These are phyloP conservation scores for Prorops nasuta DNA, from an alignment of 1,140 invertebrate species.

Conservation along the genomic window DNA sequence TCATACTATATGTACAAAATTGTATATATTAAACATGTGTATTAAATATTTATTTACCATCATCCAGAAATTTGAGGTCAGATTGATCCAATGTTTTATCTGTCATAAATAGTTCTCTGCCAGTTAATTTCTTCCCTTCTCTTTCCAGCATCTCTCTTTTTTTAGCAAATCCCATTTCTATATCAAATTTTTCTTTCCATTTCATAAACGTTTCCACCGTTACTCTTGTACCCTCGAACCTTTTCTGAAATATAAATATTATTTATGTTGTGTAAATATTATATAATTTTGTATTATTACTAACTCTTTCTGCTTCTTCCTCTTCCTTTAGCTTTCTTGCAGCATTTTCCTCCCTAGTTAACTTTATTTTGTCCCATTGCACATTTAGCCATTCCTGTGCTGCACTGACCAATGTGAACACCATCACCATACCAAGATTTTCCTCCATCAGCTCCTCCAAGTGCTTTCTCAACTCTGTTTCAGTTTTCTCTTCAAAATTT, in stretches of 20 bases:
- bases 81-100: constrained; percentile 92
- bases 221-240: constrained; percentile 93
- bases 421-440: constrained; percentile 95
- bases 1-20: neutral
- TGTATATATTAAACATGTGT: constrained; percentile 7
- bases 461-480: constrained; percentile 67
- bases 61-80: constrained; percentile 92
- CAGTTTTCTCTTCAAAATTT: constrained; percentile 75
- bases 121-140: constrained; percentile 74
- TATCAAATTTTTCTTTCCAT: constrained; percentile 94
- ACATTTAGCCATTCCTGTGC: constrained; percentile 90
- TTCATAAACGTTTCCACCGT: constrained; percentile 93
- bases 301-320: constrained; percentile 84
- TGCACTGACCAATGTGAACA: constrained; percentile 91
- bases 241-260: constrained; percentile 65
- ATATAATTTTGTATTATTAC: constrained; percentile 6
- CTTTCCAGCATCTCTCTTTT: constrained; percentile 68
- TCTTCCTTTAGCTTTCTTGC: constrained; percentile 69
- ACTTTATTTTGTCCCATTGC: constrained; percentile 76
- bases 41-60: constrained; percentile 68
- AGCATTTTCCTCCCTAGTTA: constrained; percentile 68
- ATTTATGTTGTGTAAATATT: constrained; percentile 1
- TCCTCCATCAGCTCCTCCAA: constrained; percentile 75
- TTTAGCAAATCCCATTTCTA: constrained; percentile 79
- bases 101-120: constrained; percentile 87